A percentile compares a stretch with the other conserved stretches of the same genome.
phyloP scores from a whole-genome alignment of 2,888 invertebrate species.

The Clepsis dumicolana region DNA sequence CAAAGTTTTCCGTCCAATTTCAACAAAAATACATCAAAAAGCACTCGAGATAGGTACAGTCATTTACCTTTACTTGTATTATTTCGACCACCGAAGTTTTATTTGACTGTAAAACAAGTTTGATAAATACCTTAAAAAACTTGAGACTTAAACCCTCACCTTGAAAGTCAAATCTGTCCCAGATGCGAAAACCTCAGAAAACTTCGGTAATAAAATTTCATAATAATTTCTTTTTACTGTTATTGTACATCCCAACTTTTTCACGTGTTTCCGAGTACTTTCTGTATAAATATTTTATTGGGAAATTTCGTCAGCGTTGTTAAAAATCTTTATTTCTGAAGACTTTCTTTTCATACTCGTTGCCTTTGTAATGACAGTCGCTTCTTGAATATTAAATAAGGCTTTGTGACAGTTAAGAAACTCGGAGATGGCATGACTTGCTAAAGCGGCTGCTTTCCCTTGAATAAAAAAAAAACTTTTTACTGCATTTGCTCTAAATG shows the following conservation, averaged over 20 bases:
- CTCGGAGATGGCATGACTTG: no score
- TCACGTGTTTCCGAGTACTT: constrained; percentile 28
- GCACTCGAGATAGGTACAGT: no score
- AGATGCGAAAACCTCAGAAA: constrained; percentile 20
- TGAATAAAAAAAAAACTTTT: no score
- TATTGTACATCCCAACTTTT: constrained; percentile 14
- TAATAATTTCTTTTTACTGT: constrained; percentile 25
- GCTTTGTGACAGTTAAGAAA: neutral
- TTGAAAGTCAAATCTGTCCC: constrained; percentile 12
- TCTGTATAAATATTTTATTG: constrained; percentile 25
- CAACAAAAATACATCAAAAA: no score
- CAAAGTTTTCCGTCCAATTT: no score
- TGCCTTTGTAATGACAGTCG: constrained; percentile 6
- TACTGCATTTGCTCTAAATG: no score
- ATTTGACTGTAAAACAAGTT: constrained; percentile 13
- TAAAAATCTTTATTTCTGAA: constrained; percentile 9
- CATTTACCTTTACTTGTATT: neutral
- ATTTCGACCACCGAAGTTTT: neutral
- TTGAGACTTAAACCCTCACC: constrained; percentile 2
- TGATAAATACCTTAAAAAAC: constrained; percentile 2
- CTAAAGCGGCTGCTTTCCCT: no score
- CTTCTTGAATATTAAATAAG: constrained; percentile 13
- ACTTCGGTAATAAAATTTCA: constrained; percentile 26
- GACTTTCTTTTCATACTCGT: constrained; percentile 19
- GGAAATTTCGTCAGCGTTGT: neutral